phyloP scores from a whole-genome alignment of 2,113 vertebrate species.

The Nesoenas mayeri region DNA sequence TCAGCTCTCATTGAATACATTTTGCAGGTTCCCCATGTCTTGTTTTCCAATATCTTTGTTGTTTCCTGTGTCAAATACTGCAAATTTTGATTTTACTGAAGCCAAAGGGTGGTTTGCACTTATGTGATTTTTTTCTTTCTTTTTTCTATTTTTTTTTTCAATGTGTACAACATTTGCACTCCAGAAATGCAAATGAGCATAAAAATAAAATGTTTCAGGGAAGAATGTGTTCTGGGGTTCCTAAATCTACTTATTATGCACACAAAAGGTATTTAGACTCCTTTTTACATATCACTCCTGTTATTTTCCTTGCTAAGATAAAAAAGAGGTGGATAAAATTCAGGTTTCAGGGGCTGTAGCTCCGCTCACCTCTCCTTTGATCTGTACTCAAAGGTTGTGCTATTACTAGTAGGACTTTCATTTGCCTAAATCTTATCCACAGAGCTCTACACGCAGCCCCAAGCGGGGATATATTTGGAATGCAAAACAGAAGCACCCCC shows the following conservation, averaged over 20 bases:
- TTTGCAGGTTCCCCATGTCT: not conserved
- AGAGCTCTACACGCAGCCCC: not conserved
- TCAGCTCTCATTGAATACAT: not conserved
- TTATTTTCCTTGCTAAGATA: not conserved
- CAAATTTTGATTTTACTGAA: not conserved
- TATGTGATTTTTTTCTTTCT: not conserved
- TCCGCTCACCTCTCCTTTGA: not conserved
- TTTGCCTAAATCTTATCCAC: not conserved
- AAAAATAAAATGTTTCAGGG: not conserved
- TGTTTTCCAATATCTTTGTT: not conserved
- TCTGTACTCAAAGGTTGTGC: not conserved
- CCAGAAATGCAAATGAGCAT: not conserved
- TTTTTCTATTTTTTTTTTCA: too few relatives aligned
- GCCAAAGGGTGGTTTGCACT: not conserved
- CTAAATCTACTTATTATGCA: not conserved
- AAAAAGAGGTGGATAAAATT: not conserved
- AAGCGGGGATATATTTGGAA: not conserved
- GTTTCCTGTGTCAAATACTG: not conserved
- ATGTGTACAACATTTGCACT: not conserved
- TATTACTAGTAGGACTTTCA: not conserved
- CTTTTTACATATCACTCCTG: not conserved
- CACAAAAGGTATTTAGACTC: not conserved
- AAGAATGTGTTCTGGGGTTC: not conserved
- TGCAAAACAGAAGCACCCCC: not conserved
- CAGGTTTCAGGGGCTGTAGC: not conserved